Evolutionary conservation across 2,113 vertebrate species (phyloP), one percentile per base, ranked within the genome.

Genomic region (Oncorhynchus mykiss): DNA sequence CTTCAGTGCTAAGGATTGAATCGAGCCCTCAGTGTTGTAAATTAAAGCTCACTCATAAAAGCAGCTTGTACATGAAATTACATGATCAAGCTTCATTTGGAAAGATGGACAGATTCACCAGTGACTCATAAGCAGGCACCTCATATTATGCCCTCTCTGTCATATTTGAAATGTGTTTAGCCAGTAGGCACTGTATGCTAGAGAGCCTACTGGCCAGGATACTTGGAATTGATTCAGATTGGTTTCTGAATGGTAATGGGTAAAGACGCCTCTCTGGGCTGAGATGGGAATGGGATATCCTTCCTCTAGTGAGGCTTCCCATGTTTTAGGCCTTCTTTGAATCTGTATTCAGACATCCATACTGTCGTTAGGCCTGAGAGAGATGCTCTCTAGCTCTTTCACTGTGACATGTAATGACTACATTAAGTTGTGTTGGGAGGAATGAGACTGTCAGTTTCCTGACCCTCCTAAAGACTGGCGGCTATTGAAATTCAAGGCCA

Each of bases 191-290:
- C 34, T 34, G 34, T 34, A 60, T 7, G 22, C 57, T n/a, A 60
- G 67, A 80, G 69, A 88, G 85, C 88, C 85, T 88, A 2, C 86
- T 87, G 88, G 84, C 82, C 81, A 78, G 73, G 79, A 83, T 77
- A 70, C 83, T 77, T 64, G 66, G 82, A 81, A 64, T 78, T 75
- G 48, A 77, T 70, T 12, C 1, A 62, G n/a, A 62, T 24, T 22
- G 20, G n/a, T 22, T 13, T 67, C 27, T 31, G 6, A 67, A 31
- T 34, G 29, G 6, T n/a, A 8, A 67, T 67, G 66, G 25, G 16
- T 18, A 27, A 67, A 20, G 29, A 34, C 20, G 7, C 4, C 16
- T 34, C 31, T 34, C 31, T 68, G 29, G 18, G 20, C 27, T 4
- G 18, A 20, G 25, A 9, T 20, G 67, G 67, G 67, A 68, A 68